These are phyloP conservation scores for Cantharis flavilabris DNA, from an alignment of 2,888 invertebrate genomes.

Conservation along the genomic window DNA sequence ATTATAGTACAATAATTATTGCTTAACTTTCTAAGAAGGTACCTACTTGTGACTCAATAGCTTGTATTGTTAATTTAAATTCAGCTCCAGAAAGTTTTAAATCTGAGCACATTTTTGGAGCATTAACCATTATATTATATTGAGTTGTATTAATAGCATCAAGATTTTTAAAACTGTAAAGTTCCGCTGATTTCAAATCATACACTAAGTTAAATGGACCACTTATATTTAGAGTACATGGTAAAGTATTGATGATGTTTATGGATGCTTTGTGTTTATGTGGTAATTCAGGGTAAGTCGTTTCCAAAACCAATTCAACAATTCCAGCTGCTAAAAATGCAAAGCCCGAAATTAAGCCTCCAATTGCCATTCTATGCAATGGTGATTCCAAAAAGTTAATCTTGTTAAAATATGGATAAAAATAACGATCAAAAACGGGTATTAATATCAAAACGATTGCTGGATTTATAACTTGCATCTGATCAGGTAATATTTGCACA, in stretches of 20 bases:
- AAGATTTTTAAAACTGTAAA: conserved; percentile 48
- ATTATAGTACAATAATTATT: too few species aligned
- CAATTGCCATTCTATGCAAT: conserved; percentile 75
- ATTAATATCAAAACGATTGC: conserved; percentile 72
- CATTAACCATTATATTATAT: conserved; percentile 47
- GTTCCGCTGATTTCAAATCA: conserved; percentile 43
- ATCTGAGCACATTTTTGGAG: conserved; percentile 45
- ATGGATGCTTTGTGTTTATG: conserved; percentile 56
- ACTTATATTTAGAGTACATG: conserved; percentile 59
- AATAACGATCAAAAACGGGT: conserved; percentile 63
- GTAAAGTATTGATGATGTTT: conserved; percentile 67
- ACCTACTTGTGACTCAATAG: conserved; percentile 31
- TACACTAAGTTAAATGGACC: conserved; percentile 46
- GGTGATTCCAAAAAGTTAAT: conserved; percentile 60
- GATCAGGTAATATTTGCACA: conserved; percentile 71
- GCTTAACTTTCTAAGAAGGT: too few species aligned
- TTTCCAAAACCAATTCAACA: conserved; percentile 63
- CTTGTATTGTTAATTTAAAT: conserved; percentile 20
- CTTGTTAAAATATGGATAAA: conserved; percentile 61
- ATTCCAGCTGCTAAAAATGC: conserved; percentile 56
- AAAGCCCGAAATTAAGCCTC: conserved; percentile 63
- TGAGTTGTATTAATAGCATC: conserved; percentile 44
- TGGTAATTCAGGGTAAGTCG: conserved; percentile 55
- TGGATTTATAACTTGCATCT: conserved; percentile 81
- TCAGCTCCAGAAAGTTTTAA: conserved; percentile 21